These are phyloP conservation scores for Dryomyza anilis DNA, from an alignment of 2,888 invertebrate genomes.

Conservation along the genomic window DNA sequence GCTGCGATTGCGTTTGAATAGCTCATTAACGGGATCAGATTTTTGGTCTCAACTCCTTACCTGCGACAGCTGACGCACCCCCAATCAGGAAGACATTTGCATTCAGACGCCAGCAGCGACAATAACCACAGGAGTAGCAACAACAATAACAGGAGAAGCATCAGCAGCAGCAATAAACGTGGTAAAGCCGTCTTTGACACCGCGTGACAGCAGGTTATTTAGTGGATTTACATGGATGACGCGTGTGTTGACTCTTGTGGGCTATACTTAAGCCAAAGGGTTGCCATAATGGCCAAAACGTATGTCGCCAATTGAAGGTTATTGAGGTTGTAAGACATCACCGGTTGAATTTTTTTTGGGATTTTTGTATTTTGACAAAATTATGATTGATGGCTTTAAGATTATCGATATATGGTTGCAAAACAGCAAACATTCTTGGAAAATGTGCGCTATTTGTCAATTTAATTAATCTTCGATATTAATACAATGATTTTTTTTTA, in stretches of 20 bases:
- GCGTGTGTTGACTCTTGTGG: neutral
- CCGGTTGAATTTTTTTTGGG: too few relatives aligned
- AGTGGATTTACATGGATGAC: neutral
- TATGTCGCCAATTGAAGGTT: too few relatives aligned
- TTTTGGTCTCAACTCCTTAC: neutral
- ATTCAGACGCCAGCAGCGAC: neutral
- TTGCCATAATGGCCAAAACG: too few relatives aligned
- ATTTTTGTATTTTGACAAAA: too few relatives aligned
- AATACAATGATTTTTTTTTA: too few relatives aligned
- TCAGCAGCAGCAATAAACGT: neutral
- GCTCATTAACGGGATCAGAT: constrained; percentile 18
- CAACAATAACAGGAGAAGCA: neutral
- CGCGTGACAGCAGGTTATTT: constrained; percentile 17
- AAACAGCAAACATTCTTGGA: too few relatives aligned
- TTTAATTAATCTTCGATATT: too few relatives aligned
- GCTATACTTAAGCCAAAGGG: too few relatives aligned
- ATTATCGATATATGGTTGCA: too few relatives aligned
- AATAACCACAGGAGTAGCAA: neutral
- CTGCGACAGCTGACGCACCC: neutral
- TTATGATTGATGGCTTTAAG: too few relatives aligned
- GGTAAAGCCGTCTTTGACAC: neutral
- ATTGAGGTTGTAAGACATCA: too few relatives aligned
- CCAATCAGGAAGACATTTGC: neutral
- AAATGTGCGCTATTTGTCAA: too few relatives aligned
- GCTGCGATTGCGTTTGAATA: constrained; percentile 19